Evolutionary conservation across 2,888 invertebrate genomes (phyloP).

Genomic region (Icerya purchasi): DNA sequence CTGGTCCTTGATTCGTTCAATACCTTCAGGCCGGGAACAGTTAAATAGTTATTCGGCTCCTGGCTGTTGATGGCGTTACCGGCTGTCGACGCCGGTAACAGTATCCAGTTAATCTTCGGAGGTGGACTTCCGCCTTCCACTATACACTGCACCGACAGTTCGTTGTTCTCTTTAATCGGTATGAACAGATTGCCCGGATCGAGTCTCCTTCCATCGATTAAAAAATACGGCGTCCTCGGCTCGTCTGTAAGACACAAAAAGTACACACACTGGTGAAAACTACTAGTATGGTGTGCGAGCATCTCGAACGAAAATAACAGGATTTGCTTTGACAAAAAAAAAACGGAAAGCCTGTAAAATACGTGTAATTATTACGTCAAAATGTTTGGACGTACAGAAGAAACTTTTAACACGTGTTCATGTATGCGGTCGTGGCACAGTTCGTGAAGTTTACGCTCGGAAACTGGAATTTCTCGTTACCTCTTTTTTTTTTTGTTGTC

Average conservation of each 20-base stretch:
- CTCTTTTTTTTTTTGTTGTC: no score
- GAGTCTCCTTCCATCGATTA: slow-evolving; percentile 63
- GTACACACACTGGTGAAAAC: no score
- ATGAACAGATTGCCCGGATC: slow-evolving; percentile 74
- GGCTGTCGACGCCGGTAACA: slow-evolving; percentile 25
- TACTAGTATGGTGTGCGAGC: no score
- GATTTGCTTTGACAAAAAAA: no score
- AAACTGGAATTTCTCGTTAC: no score
- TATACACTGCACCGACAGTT: slow-evolving; percentile 61
- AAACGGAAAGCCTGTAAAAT: no score
- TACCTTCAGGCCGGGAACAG: slow-evolving; percentile 9
- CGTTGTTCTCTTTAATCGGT: slow-evolving; percentile 65
- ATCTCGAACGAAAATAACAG: no score
- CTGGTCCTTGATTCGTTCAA: slow-evolving; percentile 11
- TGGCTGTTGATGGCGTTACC: slow-evolving; percentile 15
- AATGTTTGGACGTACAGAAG: no score
- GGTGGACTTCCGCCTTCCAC: slow-evolving; percentile 63
- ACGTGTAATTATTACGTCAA: no score
- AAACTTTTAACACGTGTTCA: no score
- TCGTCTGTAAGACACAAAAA: slow-evolving; percentile 38
- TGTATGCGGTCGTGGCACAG: no score
- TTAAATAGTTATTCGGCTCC: slow-evolving; percentile 23
- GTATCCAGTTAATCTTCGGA: slow-evolving; percentile 34
- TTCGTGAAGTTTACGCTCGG: no score
- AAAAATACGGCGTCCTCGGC: slow-evolving; percentile 61